These are phyloP conservation scores for Drosophila mayaguana DNA, from an alignment of 2,888 invertebrate genomes.

Conservation along the genomic window DNA sequence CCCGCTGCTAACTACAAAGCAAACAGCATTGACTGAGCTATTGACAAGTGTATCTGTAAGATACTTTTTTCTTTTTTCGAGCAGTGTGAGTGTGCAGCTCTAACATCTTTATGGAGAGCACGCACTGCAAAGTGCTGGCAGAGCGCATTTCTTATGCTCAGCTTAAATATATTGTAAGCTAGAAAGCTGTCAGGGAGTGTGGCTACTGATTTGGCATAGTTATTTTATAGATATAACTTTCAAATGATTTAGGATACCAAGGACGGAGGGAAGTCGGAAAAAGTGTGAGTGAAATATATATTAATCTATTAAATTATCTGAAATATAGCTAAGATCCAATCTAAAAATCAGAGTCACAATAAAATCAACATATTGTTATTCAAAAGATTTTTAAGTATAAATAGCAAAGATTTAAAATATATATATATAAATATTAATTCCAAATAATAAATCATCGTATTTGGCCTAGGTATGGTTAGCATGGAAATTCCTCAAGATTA, in stretches of 20 bases:
- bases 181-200: not conserved
- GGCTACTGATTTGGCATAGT: not conserved
- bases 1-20: conserved; percentile 54
- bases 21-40: conserved; percentile 38
- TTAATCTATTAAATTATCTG: too few species aligned
- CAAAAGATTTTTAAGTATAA: too few species aligned
- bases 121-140: not conserved
- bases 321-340: too few species aligned
- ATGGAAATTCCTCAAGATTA: too few species aligned
- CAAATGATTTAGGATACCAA: not conserved
- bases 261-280: too few species aligned
- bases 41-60: conserved; percentile 26
- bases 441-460: too few species aligned
- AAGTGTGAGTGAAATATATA: too few species aligned
- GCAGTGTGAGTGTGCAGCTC: conserved; percentile 19
- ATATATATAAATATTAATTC: too few species aligned
- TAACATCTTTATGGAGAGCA: conserved; percentile 1
- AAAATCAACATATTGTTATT: too few species aligned
- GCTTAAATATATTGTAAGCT: not conserved
- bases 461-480: too few species aligned
- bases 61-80: not conserved
- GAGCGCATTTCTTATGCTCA: not conserved
- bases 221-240: not conserved
- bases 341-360: too few species aligned
- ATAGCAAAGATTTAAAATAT: too few species aligned